These are phyloP conservation scores for Aplysina aerophoba DNA, from an alignment of 37 sponge, comb jelly and placozoan species.

Conservation along the genomic window DNA sequence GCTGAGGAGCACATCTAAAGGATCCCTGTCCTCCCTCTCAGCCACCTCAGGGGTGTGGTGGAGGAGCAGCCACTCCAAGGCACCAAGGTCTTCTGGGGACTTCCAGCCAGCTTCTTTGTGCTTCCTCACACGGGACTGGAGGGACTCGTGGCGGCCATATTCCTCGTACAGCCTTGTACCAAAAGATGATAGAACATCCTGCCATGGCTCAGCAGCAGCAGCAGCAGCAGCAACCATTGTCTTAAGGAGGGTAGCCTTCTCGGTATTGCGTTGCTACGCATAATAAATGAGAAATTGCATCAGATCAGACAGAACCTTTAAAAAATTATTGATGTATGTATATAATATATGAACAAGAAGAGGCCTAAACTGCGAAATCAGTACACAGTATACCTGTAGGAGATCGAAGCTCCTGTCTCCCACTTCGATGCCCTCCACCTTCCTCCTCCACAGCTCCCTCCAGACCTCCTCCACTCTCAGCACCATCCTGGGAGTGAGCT, in stretches of 20 bases:
- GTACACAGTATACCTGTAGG: neutral
- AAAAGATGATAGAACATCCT: neutral
- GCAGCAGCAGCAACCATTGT: too few species aligned
- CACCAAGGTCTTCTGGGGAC: neutral
- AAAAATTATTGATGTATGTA: too few species aligned
- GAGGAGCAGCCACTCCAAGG: conserved; percentile 12
- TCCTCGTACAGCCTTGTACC: conserved; percentile 7
- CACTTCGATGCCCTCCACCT: neutral
- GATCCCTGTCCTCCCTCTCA: neutral
- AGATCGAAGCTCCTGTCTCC: neutral
- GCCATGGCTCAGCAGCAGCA: too few species aligned
- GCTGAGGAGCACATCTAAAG: neutral
- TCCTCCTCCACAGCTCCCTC: conserved; percentile 4
- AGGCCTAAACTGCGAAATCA: too few species aligned
- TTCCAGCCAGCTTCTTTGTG: conserved; percentile 1
- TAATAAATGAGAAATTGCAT: too few species aligned
- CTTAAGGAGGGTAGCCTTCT: too few species aligned
- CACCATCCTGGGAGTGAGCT: neutral
- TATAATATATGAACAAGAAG: too few species aligned
- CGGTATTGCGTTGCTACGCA: too few species aligned
- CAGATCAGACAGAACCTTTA: too few species aligned
- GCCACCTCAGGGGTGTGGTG: conserved; percentile 9
- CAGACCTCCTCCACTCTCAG: conserved; percentile 1
- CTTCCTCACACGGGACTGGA: neutral
- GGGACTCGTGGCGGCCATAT: conserved; percentile 19